Conservation (phyloP, 1,140 invertebrate genomes). For the Bombus difficillimus region DNA sequence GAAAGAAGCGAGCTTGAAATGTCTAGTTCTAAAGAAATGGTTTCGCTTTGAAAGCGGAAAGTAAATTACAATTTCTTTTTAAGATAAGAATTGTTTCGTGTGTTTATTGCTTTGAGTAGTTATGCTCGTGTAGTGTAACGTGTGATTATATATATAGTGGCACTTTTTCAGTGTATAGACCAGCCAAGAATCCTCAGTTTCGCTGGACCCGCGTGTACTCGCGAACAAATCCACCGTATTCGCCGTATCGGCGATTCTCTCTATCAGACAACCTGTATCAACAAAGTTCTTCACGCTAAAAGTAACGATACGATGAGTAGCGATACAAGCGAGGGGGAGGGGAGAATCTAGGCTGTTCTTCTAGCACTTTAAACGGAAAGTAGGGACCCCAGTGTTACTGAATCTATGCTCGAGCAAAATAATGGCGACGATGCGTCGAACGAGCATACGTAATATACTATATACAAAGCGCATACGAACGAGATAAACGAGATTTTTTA, state of each 20-base stretch:
- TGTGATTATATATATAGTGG: not conserved
- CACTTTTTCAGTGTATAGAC: constrained; percentile 53
- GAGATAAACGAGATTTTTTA: constrained; percentile 28
- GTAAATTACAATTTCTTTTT: not conserved
- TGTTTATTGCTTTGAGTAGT: not conserved
- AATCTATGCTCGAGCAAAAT: constrained; percentile 69
- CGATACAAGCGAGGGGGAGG: constrained; percentile 76
- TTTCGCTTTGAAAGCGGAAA: not conserved
- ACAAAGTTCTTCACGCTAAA: constrained; percentile 41
- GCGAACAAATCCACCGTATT: not conserved
- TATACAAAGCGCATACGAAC: constrained; percentile 32
- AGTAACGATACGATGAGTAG: constrained; percentile 64
- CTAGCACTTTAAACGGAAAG: constrained; percentile 84
- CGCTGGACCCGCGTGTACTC: not conserved
- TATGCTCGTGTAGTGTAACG: not conserved
- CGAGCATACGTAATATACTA: constrained; percentile 32
- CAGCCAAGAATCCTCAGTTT: constrained; percentile 12
- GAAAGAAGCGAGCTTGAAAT: not conserved
- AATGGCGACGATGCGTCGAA: constrained; percentile 55
- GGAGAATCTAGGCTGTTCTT: constrained; percentile 82
- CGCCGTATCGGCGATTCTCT: not conserved
- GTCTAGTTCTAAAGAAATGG: not conserved
- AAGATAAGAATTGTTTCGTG: not conserved
- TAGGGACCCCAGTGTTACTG: constrained; percentile 82
- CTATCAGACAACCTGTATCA: constrained; percentile 69